Percentiles rank a stretch among this genome's conserved stretches.
Evolutionary conservation across 2,888 invertebrate species (phyloP).

Genomic region (Hyposoter didymator): DNA sequence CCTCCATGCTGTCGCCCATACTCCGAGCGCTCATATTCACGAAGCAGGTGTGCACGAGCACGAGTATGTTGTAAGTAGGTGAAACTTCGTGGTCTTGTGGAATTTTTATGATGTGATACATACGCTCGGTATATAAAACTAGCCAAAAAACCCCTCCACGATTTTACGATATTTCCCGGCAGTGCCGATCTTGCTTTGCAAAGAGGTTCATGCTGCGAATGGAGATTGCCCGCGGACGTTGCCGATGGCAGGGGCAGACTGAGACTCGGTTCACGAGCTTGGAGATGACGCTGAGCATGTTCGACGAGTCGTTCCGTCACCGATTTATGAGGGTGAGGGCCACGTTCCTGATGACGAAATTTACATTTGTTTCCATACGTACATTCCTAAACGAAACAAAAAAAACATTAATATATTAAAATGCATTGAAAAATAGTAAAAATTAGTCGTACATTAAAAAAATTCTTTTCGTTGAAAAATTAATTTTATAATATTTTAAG

Average conservation of each 20-base stretch:
- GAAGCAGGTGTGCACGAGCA: too few relatives aligned
- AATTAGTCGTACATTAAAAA: too few relatives aligned
- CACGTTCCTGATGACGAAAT: constrained; percentile 96
- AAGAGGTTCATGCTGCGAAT: constrained; percentile 85
- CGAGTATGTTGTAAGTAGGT: too few relatives aligned
- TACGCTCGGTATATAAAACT: too few relatives aligned
- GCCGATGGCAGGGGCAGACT: constrained; percentile 84
- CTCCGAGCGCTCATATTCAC: too few relatives aligned
- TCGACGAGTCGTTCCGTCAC: constrained; percentile 94
- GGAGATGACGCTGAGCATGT: constrained; percentile 91
- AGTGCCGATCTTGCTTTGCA: constrained; percentile 89
- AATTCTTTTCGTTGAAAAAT: too few relatives aligned
- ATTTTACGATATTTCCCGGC: constrained; percentile 66
- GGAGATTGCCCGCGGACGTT: constrained; percentile 74
- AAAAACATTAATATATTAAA: neutral
- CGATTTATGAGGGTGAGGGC: constrained; percentile 93
- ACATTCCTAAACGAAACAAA: constrained; percentile 87
- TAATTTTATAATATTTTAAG: too few relatives aligned
- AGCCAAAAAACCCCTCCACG: too few relatives aligned
- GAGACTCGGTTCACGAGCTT: constrained; percentile 86
- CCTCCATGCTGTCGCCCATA: too few relatives aligned
- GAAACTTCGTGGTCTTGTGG: too few relatives aligned
- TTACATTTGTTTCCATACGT: constrained; percentile 99
- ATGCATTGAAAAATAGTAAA: too few relatives aligned
- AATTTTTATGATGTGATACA: too few relatives aligned